phyloP scores from a whole-genome alignment of 2,113 vertebrate species.

The Brienomyrus longianalis region DNA sequence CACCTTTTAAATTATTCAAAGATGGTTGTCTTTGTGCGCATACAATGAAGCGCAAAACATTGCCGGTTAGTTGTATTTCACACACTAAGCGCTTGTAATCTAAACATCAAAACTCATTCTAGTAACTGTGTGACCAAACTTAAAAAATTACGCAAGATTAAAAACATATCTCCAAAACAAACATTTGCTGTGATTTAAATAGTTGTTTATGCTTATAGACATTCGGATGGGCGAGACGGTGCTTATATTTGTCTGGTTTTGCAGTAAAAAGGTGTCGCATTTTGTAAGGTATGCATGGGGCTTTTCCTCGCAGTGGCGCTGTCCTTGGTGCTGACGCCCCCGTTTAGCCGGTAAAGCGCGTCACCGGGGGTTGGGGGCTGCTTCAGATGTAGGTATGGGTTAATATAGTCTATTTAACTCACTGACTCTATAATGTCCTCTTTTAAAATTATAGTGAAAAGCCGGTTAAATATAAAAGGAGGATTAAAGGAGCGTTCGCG shows the following conservation, averaged over 20 bases:
- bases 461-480: neutral
- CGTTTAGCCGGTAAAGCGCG: neutral
- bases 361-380: neutral
- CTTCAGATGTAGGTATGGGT: neutral
- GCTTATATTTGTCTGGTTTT: neutral
- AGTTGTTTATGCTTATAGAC: neutral
- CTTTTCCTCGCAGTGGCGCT: neutral
- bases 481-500: neutral
- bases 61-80: neutral
- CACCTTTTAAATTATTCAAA: neutral
- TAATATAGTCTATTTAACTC: neutral
- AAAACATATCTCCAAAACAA: neutral
- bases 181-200: neutral
- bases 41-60: neutral
- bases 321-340: neutral
- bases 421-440: neutral
- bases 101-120: neutral
- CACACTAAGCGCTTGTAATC: neutral
- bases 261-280: neutral
- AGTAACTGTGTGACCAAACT: neutral
- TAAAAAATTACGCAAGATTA: neutral
- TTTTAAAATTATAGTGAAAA: neutral
- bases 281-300: neutral
- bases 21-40: neutral
- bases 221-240: neutral